Evolutionary conservation across 2,113 vertebrate genomes (phyloP), one percentile per base, ranked within the genome.

Genomic region (Cynoglossus semilaevis): DNA sequence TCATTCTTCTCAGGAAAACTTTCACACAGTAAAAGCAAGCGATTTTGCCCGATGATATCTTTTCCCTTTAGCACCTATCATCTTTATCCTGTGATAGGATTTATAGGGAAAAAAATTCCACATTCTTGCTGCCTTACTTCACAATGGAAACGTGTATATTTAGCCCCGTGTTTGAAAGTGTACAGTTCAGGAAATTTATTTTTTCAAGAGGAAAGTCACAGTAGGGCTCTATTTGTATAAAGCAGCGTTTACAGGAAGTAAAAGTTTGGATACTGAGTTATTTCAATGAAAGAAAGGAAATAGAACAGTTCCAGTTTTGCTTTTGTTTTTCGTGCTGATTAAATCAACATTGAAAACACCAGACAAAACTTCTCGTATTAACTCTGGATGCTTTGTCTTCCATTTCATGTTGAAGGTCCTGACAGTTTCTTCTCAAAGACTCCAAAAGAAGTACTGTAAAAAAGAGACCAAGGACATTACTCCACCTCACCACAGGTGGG

Each of bases 111-210:
- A 48, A 40, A 12, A 7, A 1, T 29, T 29, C 22, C 54, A 48
- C 52, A 72, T 73, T 80, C 62, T 45, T 61, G 4, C 59, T 70
- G 76, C 83, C 40, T 74, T 38, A 45, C 59, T 78, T 70, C 67
- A 70, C 52, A 63, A 67, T 44, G 42, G 58, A 72, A 47, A 12
- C 12, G 9, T 64, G 63, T 44, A 43, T 54, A 17, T 22, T 51
- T 38, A 66, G 54, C 53, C 65, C 65, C 67, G 63, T 29, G 22
- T 29, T 29, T 29, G 22, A 29, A 29, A 6, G 22, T 29, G 22
- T 29, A 29, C 22, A 29, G 22, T 29, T 29, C 22, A 29, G 22
- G 22, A 29, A 29, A 29, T 29, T 29, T 29, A 29, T 29, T 29
- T 29, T 29, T 29, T 29, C 22, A 2, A 29, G 22, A 29, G 22